Base-by-base conservation (phyloP, 2,797 vertebrate genomes). In the Poecilia picta region DNA sequence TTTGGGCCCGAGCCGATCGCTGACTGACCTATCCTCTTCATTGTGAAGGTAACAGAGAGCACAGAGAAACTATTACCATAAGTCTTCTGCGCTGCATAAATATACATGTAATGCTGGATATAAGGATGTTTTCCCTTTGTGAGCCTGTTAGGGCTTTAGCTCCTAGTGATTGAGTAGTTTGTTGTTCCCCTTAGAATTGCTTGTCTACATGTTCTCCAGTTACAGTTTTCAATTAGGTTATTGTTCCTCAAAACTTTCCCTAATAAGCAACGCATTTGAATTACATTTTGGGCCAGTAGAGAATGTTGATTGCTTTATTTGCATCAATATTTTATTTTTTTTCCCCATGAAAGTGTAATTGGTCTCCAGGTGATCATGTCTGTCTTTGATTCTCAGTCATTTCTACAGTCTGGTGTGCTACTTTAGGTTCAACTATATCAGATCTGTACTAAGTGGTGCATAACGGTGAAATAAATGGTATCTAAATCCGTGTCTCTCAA, bases 1-100 rank as follows among this genome's bases (percentile, higher is more conserved):
- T 91, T 74, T 80, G 86, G 92, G 92, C 87, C 66, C 0, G 47
- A 33, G 81, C 83, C 79, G 90, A 90, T 89, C 87, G 84, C 80
- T 62, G 79, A 28, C 90, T 87, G 92, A 92, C 89, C 92, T 71
- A 10, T 85, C 84, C 90, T 89, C 90, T 92, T 92, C 90, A 92
- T 75, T 1, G 75, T 5, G 51, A 62, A 79, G 82, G 84, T 74
- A 36, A 79, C 72, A 45, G 62, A 78, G 79, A 57, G 72, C 41
- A 36, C 76, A 75, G 46, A 18, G 7, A 49, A 49, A 81, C 8
- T 82, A 80, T 82, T 43, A 82, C 39, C 68, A 74, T 49, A 78
- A 78, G 73, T 79, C 72, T 72, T 76, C 71, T 49, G 41, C 31
- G n/a, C 25, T 33, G 3, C 20, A 11, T 70, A 72, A 88, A 80